Conservation (phyloP, 2,113 vertebrate genomes). For the Ornithorhynchus anatinus region DNA sequence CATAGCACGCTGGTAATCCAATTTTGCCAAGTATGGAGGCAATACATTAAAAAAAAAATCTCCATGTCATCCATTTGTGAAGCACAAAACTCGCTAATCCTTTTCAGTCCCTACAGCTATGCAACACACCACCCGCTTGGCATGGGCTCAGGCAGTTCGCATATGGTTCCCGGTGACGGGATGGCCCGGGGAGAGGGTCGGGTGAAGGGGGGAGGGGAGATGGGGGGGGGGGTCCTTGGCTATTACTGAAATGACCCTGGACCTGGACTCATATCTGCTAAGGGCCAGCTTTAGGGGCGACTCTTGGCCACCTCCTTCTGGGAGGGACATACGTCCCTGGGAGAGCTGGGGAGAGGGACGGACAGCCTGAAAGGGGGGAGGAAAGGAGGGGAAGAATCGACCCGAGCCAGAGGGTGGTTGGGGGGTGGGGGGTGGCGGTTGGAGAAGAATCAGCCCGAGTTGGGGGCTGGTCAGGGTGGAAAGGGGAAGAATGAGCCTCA, state of each 20-base stretch:
- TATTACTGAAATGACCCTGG: no score
- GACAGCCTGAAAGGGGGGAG: background rate
- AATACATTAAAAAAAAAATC: conserved; percentile 7
- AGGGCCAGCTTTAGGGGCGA: no score
- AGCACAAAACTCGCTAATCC: conserved; percentile 34
- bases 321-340: no score
- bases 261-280: no score
- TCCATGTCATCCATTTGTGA: conserved; percentile 10
- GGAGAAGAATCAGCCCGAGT: no score
- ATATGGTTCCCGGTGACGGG: conserved; percentile 28
- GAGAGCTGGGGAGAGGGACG: no score
- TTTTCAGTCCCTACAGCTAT: conserved; percentile 16
- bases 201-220: conserved; percentile 9
- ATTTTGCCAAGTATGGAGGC: conserved; percentile 11
- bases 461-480: no score
- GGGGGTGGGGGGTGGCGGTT: no score
- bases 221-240: no score
- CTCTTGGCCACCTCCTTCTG: no score
- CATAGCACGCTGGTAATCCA: conserved; percentile 12
- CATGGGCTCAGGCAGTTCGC: conserved; percentile 22
- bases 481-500: background rate
- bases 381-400: no score
- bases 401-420: no score
- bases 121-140: conserved; percentile 4
- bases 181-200: background rate